Conservation (phyloP, 2,113 vertebrate species). For the Heloderma charlesbogerti region DNA sequence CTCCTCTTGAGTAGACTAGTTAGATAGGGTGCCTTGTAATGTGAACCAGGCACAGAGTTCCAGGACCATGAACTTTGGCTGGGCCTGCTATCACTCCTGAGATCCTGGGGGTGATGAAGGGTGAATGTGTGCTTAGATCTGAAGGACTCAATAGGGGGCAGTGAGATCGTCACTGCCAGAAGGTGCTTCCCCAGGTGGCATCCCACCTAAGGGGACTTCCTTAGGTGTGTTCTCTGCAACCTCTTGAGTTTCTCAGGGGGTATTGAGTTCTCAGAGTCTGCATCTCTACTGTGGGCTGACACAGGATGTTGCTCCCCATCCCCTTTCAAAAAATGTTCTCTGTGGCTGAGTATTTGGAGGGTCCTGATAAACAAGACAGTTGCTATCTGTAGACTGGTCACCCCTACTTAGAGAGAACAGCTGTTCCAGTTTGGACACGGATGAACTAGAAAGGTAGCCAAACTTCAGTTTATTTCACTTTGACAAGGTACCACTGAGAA, state of each 20-base stretch:
- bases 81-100: not conserved
- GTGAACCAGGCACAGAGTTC: no score
- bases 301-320: not conserved
- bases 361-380: not conserved
- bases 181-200: not conserved
- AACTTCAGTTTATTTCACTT: not conserved
- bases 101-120: not conserved
- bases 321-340: not conserved
- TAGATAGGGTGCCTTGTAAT: not conserved
- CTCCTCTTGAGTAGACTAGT: not conserved
- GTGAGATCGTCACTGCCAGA: not conserved
- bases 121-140: not conserved
- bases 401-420: not conserved
- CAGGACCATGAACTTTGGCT: not conserved
- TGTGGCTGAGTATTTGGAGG: not conserved
- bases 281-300: not conserved
- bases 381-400: not conserved
- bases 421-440: not conserved
- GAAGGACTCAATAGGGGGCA: not conserved
- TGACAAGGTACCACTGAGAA: not conserved
- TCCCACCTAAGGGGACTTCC: not conserved
- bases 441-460: not conserved
- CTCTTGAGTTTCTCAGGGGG: not conserved
- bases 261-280: not conserved
- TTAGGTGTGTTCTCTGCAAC: no score